These are phyloP conservation scores for Scelioninae gen. 1 DNA, from an alignment of 2,888 invertebrate species.

Conservation along the genomic window DNA sequence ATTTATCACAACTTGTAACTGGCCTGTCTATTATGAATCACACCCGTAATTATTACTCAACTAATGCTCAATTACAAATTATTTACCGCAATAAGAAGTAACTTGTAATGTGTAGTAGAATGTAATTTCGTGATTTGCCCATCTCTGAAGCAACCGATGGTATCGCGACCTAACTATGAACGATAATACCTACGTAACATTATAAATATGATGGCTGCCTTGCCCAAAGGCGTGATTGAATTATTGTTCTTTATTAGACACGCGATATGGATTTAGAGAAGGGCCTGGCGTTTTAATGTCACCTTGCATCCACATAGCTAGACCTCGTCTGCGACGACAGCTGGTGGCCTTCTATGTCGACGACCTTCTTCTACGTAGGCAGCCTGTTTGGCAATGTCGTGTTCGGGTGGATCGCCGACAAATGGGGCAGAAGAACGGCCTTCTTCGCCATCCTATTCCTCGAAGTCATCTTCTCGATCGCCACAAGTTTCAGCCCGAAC, in stretches of 20 bases:
- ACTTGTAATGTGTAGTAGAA: too few species aligned
- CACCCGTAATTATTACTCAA: too few species aligned
- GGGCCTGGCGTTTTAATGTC: conserved; percentile 79
- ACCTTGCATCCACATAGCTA: conserved; percentile 85
- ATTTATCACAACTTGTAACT: too few species aligned
- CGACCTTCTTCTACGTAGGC: conserved; percentile 89
- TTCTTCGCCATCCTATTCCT: conserved; percentile 87
- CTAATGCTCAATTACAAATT: too few species aligned
- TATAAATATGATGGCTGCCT: conserved; percentile 50
- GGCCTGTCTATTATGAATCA: too few species aligned
- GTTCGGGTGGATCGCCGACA: conserved; percentile 89
- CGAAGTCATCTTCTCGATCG: conserved; percentile 87
- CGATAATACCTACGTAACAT: conserved; percentile 35
- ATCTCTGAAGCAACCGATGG: not conserved
- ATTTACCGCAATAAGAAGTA: too few species aligned
- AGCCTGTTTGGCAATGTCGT: conserved; percentile 88
- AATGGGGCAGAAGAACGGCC: conserved; percentile 87
- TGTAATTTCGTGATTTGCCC: too few species aligned
- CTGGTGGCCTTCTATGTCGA: conserved; percentile 87
- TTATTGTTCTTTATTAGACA: conserved; percentile 70
- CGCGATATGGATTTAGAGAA: conserved; percentile 69
- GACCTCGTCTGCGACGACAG: conserved; percentile 87
- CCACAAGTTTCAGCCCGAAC: conserved; percentile 87
- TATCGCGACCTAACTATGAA: conserved; percentile 8
- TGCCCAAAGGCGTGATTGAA: conserved; percentile 68